Conservation (phyloP, 1,140 invertebrate genomes). For the Mizuhopecten yessoensis region DNA sequence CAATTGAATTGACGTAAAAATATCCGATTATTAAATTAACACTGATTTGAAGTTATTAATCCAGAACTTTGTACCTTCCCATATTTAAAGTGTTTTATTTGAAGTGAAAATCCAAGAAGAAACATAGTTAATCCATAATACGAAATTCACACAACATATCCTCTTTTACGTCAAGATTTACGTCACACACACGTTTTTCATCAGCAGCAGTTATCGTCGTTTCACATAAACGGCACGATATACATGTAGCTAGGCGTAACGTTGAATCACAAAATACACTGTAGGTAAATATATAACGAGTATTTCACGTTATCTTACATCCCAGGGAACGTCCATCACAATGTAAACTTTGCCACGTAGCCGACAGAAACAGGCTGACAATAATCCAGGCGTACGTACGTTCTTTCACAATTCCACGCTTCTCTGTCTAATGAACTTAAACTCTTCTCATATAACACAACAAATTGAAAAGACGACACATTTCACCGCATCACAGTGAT, state of each 20-base stretch:
- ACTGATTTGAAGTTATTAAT: neutral
- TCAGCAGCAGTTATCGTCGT: no score
- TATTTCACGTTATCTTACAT: no score
- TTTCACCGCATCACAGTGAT: neutral
- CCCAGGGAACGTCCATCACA: no score
- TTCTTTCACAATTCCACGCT: neutral
- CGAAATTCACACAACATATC: neutral
- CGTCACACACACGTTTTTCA: neutral
- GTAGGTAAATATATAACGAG: no score
- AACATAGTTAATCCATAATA: neutral
- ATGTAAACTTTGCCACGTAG: neutral
- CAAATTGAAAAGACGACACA: neutral
- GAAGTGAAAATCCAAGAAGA: no score
- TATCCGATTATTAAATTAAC: neutral
- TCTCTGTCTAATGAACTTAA: neutral
- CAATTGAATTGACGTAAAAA: neutral
- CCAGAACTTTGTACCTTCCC: neutral
- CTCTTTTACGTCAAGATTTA: neutral
- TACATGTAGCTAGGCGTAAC: no score
- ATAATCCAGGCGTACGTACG: neutral
- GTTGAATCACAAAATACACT: no score
- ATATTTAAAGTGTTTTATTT: no score
- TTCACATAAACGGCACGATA: no score
- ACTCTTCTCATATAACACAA: neutral
- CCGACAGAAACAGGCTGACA: neutral